Percentiles rank a stretch among this genome's conserved stretches.
phyloP scores from a whole-genome alignment of 2,113 vertebrate genomes.

The Gopherus flavomarginatus region DNA sequence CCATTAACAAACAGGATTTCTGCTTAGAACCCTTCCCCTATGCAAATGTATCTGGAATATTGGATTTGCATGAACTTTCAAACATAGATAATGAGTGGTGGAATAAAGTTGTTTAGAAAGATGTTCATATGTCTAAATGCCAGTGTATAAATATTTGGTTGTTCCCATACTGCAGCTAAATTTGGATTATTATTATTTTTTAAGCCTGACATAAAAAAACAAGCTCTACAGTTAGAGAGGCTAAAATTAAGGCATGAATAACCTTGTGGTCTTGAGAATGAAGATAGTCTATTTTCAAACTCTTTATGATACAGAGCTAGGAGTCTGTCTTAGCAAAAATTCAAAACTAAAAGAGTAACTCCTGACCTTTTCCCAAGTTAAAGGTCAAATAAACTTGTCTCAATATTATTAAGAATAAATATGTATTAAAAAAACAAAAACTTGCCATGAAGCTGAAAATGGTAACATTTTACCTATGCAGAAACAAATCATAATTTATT shows the following conservation, averaged over 20 bases:
- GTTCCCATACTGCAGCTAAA: neutral
- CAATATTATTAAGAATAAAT: slow-evolving; percentile 1
- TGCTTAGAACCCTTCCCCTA: neutral
- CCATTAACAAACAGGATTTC: neutral
- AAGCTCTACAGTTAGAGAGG: neutral
- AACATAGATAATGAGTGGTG: neutral
- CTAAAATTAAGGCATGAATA: slow-evolving; percentile 4
- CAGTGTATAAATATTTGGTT: neutral
- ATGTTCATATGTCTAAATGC: neutral
- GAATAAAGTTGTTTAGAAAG: neutral
- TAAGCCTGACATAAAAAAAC: neutral
- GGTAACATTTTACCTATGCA: neutral
- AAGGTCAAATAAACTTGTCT: slow-evolving; percentile 1
- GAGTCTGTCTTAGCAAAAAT: neutral
- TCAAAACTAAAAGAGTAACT: neutral
- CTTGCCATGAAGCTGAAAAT: neutral
- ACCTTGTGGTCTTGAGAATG: neutral
- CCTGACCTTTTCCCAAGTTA: neutral
- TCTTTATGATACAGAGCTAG: neutral
- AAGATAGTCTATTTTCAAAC: neutral
- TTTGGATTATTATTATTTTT: neutral
- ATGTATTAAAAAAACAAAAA: neutral
- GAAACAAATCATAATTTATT: neutral
- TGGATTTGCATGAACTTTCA: neutral
- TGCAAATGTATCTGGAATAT: neutral